Evolutionary conservation across 2,888 invertebrate genomes (phyloP).

Genomic region (Melieria picta): DNA sequence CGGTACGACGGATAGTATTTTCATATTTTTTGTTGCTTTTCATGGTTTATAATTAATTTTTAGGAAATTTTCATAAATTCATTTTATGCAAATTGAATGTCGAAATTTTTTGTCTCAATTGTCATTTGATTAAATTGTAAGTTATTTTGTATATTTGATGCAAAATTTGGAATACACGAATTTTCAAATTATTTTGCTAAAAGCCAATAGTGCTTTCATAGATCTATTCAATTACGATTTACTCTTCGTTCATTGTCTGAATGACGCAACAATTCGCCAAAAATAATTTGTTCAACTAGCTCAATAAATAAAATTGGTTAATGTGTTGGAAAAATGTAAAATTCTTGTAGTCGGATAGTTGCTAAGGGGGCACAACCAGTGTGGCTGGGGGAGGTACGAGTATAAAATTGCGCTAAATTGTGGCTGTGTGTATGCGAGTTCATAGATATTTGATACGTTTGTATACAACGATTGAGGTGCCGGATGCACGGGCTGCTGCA

Average conservation of each 20-base stretch:
- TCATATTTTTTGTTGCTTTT: not conserved
- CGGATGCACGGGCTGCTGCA: not conserved
- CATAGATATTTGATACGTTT: no score
- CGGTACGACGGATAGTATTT: slow-evolving; percentile 65
- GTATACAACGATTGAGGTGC: no score
- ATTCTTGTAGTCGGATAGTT: slow-evolving; percentile 4
- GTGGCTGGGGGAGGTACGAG: slow-evolving; percentile 1
- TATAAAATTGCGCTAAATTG: no score
- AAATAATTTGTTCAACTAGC: slow-evolving; percentile 55
- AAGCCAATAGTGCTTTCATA: slow-evolving; percentile 13
- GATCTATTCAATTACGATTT: slow-evolving; percentile 24
- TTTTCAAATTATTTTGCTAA: slow-evolving; percentile 30
- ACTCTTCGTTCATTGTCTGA: slow-evolving; percentile 22
- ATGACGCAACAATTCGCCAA: slow-evolving; percentile 60
- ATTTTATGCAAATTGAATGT: not conserved
- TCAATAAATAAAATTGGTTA: slow-evolving; percentile 29
- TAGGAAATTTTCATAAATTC: slow-evolving; percentile 26
- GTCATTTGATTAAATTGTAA: slow-evolving; percentile 42
- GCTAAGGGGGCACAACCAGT: slow-evolving; percentile 20
- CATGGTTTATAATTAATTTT: slow-evolving; percentile 12
- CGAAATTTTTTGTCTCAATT: slow-evolving; percentile 18
- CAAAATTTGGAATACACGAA: not conserved
- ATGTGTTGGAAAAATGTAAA: slow-evolving; percentile 6
- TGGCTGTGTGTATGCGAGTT: no score
- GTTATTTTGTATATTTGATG: slow-evolving; percentile 45